Base-by-base conservation (phyloP, 2,113 vertebrate species). In the Ceyx margarethae region DNA sequence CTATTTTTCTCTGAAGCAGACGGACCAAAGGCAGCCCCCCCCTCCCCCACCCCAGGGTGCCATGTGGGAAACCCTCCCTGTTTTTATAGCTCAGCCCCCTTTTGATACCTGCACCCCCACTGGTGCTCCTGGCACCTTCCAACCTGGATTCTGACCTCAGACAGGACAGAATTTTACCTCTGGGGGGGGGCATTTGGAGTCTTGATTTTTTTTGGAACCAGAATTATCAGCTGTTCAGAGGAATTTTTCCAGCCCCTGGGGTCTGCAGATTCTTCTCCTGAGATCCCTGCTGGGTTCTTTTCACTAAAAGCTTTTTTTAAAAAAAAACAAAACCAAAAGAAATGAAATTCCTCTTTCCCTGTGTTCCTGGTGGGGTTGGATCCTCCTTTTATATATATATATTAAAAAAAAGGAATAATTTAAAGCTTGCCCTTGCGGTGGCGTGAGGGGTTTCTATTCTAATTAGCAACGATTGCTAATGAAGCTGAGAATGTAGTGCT, bases 161-260 rank as follows among this genome's bases (percentile, higher is more conserved):
- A 11, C 1, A 13, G 23, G 42, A 10, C 4, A 10, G 31, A 28
- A 8, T 21, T 18, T 31, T 10, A 33, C 46, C 61, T 33, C 75
- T 28, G 1, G 1, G 23, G 1, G 1, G 23, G 29, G 48, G 43
- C 12, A 0, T 31, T 31, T 9, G 1, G 20, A 20, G 33, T 19
- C 46, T 0, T 0, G 4, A 6, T 46, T 60, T 26, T 12, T 12
- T 56, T 31, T 28, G 11, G 26, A 37, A 65, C 13, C 28, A 29
- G 12, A 42, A 62, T 10, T 11, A 56, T 37, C 37, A 40, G 60
- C 60, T 28, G 60, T 8, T 8, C 17, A 37, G 60, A 19, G 61
- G 61, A 16, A 18, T 28, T 17, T 9, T 23, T 13, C 11, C 9
- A 23, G 37, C 45, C 65, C 54, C 1, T 1, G 11, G 26, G 1